phyloP scores from a whole-genome alignment of 2,113 vertebrate genomes.

The Chascanopsetta lugubris region DNA sequence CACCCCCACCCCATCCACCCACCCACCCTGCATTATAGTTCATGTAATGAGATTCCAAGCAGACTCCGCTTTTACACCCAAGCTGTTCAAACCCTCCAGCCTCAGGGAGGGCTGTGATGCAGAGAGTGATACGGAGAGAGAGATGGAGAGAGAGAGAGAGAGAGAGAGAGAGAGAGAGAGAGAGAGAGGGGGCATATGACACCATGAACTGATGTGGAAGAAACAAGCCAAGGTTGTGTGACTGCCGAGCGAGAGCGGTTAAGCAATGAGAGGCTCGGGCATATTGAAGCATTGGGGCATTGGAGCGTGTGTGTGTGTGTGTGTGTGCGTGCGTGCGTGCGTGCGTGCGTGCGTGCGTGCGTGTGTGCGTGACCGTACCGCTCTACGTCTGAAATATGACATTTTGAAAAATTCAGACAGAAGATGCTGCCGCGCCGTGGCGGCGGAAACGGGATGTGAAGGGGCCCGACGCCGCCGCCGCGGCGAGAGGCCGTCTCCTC shows the following conservation, averaged over 20 bases:
- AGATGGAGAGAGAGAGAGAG: too few relatives aligned
- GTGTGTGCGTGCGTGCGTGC: neutral
- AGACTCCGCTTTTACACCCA: constrained; percentile 42
- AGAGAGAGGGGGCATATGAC: constrained; percentile 23
- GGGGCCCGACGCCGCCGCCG: constrained; percentile 25
- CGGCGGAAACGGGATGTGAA: constrained; percentile 50
- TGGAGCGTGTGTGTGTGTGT: constrained; percentile 6
- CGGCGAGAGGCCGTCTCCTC: too few relatives aligned
- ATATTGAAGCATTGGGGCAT: constrained; percentile 22
- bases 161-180: constrained; percentile 4
- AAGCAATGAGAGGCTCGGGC: constrained; percentile 24
- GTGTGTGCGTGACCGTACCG: neutral
- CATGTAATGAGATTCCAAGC: constrained; percentile 56
- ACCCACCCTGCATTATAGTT: constrained; percentile 52
- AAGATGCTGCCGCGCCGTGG: constrained; percentile 24
- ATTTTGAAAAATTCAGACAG: constrained; percentile 18
- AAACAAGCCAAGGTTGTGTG: constrained; percentile 62
- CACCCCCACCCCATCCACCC: too few relatives aligned
- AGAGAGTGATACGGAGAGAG: constrained; percentile 29
- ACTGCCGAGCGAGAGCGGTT: constrained; percentile 40
- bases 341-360: neutral
- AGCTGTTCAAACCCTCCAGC: constrained; percentile 41
- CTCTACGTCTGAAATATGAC: constrained; percentile 9
- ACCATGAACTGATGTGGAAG: constrained; percentile 56
- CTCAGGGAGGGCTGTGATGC: constrained; percentile 35